Evolutionary conservation across 2,797 vertebrate genomes (phyloP).

Genomic region (Cossypha caffra): DNA sequence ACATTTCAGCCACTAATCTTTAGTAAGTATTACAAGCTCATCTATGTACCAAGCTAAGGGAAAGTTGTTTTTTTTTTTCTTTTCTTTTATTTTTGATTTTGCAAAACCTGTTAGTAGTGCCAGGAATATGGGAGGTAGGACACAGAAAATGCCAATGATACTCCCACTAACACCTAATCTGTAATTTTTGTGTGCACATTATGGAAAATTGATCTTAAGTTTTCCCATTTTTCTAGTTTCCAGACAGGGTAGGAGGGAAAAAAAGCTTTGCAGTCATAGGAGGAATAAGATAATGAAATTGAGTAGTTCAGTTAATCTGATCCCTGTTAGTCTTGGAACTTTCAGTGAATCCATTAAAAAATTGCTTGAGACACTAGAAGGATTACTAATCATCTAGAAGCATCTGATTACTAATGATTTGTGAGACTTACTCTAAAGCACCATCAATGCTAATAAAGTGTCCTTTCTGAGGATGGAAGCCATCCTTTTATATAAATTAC

Average conservation of each 20-base stretch:
- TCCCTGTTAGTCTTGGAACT: not conserved
- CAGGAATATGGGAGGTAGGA: not conserved
- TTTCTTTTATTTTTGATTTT: not conserved
- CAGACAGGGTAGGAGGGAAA: not conserved
- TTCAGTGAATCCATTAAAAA: not conserved
- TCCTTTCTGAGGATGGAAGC: not conserved
- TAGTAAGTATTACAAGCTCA: not conserved
- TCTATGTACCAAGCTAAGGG: not conserved
- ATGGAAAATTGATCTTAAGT: not conserved
- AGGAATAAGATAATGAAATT: not conserved
- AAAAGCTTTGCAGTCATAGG: not conserved
- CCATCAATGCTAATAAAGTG: not conserved
- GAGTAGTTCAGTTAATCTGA: not conserved
- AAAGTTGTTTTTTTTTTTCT: not conserved
- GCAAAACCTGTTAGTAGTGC: not conserved
- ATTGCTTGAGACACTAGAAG: not conserved
- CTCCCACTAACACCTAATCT: not conserved
- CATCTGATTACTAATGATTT: not conserved
- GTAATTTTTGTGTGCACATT: not conserved
- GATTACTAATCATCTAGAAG: not conserved
- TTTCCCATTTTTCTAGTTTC: not conserved
- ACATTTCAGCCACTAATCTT: not conserved
- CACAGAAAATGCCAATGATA: not conserved
- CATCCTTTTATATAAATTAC: not conserved
- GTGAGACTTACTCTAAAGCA: not conserved